Base-by-base conservation (phyloP, 1,140 invertebrate species). In the Zaprionus inermis region DNA sequence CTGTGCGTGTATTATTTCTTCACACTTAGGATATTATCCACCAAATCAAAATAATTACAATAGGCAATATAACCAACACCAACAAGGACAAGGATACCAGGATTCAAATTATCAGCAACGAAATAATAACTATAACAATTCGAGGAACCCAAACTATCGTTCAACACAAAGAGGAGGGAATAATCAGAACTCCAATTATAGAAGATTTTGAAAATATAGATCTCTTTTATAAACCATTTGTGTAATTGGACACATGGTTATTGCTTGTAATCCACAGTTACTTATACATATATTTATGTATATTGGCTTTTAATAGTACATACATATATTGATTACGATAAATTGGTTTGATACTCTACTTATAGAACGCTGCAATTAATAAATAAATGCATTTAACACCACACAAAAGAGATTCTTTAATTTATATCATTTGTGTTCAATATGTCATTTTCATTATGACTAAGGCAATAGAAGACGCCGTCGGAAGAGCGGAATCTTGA, bases 121-220 rank as follows among this genome's bases (percentile, higher is more conserved):
- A 3, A 81, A 78, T 49, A 85, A 81, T 49, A 85, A 81, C 61
- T 80, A 74, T 55, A 83, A 79, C 49, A 67, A 59, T 0, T 32
- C 55, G 5, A 71, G 72, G 16, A 60, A 81, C 18, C 46, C 55
- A 4, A 75, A 78, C 28, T 65, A 78, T 5, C 74, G 77, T 9
- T 74, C 77, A 12, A 36, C 44, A 22, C 34, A 75, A 16, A 64
- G 59, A 18, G 67, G 67, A 34, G 59, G 38, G 10, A 52, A 71
- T 32, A 44, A 55, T 9, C 60, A 75, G 22, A 22, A 76, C 2
- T 49, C 70, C 30, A 85, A 85, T 24, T 86, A 85, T 69, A 75
- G 83, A 54, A 57, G 81, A 54, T 85, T 85, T 63, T 85, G 75
- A 56, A 22, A 22, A 2, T 20, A 14, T 3, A 20, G 16, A 49